A percentile compares a stretch with the other conserved stretches of the same genome.
phyloP scores from a whole-genome alignment of 1,140 invertebrate genomes.

The Camponotus vicinus region DNA sequence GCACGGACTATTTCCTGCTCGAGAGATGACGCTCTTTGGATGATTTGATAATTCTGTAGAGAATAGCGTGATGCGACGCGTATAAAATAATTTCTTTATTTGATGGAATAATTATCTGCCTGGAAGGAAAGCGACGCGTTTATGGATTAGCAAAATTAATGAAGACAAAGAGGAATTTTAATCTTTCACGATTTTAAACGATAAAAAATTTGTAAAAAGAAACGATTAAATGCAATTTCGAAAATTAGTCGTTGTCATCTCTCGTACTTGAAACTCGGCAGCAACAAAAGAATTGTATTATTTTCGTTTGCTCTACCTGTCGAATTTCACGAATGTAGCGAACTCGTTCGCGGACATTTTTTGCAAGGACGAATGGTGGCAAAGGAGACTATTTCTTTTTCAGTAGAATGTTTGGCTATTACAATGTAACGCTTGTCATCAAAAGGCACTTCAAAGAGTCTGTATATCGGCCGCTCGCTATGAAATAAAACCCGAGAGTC shows the following conservation, averaged over 20 bases:
- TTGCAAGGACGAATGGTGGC: conserved; percentile 14
- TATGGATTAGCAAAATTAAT: background rate
- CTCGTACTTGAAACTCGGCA: background rate
- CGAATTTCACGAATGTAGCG: background rate
- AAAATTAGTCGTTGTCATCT: background rate
- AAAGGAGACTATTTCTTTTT: background rate
- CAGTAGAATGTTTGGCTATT: conserved; percentile 26
- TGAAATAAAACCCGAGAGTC: conserved; percentile 42
- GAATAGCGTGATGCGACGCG: background rate
- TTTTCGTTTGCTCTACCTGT: conserved; percentile 14
- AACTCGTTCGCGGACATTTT: background rate
- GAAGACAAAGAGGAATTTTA: background rate
- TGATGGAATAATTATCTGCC: background rate
- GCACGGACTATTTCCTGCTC: conserved; percentile 20
- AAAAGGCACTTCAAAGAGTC: background rate
- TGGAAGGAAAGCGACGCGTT: background rate
- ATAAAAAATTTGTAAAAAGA: background rate
- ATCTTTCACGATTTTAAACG: background rate
- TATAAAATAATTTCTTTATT: background rate
- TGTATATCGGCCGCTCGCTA: background rate
- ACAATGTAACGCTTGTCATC: conserved; percentile 32
- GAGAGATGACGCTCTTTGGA: background rate
- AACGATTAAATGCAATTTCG: background rate
- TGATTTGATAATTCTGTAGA: conserved; percentile 32
- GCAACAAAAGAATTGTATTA: conserved; percentile 8